phyloP scores from a whole-genome alignment of 2,113 vertebrate species.

The Coptodon rendalli region DNA sequence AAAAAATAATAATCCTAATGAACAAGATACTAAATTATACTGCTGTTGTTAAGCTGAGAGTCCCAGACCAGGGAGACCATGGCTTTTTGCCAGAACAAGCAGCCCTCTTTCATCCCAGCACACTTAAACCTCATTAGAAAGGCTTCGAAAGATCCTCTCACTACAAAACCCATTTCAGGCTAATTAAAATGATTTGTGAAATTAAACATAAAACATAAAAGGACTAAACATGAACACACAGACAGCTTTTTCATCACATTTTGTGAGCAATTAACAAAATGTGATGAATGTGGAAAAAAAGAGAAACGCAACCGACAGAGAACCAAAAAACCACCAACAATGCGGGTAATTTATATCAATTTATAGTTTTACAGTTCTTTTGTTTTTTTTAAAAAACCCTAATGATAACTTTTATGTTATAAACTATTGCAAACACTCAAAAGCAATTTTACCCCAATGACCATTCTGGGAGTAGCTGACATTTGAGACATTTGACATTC shows the following conservation, averaged over 20 bases:
- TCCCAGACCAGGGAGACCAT: slow-evolving; percentile 8
- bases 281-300: background rate
- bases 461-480: background rate
- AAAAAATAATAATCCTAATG: slow-evolving; percentile 19
- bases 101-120: slow-evolving; percentile 11
- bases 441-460: background rate
- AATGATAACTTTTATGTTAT: background rate
- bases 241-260: slow-evolving; percentile 13
- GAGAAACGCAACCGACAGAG: background rate
- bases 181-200: slow-evolving; percentile 33
- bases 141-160: slow-evolving; percentile 1
- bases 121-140: slow-evolving; percentile 28
- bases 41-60: slow-evolving; percentile 2
- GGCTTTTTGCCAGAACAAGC: slow-evolving; percentile 22
- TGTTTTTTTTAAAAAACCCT: fast-evolving
- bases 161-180: slow-evolving; percentile 13
- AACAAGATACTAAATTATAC: slow-evolving; percentile 23
- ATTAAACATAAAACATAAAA: slow-evolving; percentile 26
- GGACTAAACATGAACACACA: background rate
- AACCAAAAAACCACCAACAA: background rate
- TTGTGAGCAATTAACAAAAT: background rate
- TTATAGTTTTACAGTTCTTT: background rate
- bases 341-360: background rate
- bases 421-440: background rate
- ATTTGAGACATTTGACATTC: background rate